phyloP scores from a whole-genome alignment of 92 coral and sea anemone genomes.

The Bergia sp. region DNA sequence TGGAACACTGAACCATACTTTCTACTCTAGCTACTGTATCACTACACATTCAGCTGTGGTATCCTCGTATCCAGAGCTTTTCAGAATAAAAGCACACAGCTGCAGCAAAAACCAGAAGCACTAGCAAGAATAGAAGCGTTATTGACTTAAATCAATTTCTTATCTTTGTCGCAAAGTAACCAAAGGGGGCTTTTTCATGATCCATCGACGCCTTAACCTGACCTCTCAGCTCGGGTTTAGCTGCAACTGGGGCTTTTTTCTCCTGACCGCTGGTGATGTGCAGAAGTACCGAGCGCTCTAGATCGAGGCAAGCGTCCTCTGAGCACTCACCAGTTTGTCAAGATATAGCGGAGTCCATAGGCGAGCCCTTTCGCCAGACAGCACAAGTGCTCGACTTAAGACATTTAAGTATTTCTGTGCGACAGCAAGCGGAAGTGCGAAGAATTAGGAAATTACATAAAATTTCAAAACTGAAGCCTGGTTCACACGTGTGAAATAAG shows the following conservation, averaged over 20 bases:
- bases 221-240: background rate
- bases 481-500: too few relatives aligned
- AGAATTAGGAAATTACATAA: background rate
- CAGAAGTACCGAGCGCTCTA: constrained; percentile 49
- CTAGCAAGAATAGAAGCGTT: background rate
- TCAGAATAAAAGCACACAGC: constrained; percentile 38
- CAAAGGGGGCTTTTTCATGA: background rate
- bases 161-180: too few relatives aligned
- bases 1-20: background rate
- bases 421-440: constrained; percentile 44
- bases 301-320: constrained; percentile 15
- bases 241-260: constrained; percentile 31
- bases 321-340: constrained; percentile 74
- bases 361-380: constrained; percentile 45
- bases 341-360: constrained; percentile 67
- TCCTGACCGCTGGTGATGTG: constrained; percentile 47
- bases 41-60: background rate
- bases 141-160: too few relatives aligned
- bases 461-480: background rate
- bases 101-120: background rate
- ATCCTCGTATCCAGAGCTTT: constrained; percentile 48
- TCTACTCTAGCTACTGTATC: constrained; percentile 7
- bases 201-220: background rate
- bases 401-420: constrained; percentile 84
- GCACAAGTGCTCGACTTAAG: constrained; percentile 92